Conservation (phyloP, 2,888 invertebrate genomes). For the Amblyjoppa proteus region DNA sequence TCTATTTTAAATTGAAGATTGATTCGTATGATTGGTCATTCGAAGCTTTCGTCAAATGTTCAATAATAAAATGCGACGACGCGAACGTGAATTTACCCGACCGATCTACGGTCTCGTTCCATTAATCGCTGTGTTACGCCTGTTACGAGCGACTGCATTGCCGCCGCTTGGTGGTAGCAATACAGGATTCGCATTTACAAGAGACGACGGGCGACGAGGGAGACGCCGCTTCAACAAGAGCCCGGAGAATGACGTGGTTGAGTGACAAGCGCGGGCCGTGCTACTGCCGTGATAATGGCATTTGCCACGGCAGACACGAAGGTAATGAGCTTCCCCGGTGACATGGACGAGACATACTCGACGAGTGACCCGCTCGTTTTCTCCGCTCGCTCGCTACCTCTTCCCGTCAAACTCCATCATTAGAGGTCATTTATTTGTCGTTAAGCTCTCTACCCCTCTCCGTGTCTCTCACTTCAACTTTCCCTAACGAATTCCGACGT, state of each 20-base stretch:
- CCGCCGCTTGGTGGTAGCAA: slow-evolving; percentile 30
- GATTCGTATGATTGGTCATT: neutral
- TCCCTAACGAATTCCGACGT: slow-evolving; percentile 22
- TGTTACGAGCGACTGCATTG: slow-evolving; percentile 48
- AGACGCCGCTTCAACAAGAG: slow-evolving; percentile 46
- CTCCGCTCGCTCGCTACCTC: slow-evolving; percentile 57
- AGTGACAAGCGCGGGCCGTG: slow-evolving; percentile 69
- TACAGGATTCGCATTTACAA: slow-evolving; percentile 41
- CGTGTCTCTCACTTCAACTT: neutral
- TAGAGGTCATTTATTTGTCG: slow-evolving; percentile 68
- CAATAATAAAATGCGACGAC: neutral
- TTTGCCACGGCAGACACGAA: slow-evolving; percentile 69
- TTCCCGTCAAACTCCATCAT: slow-evolving; percentile 61
- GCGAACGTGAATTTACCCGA: slow-evolving; percentile 17
- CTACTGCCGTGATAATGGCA: slow-evolving; percentile 70
- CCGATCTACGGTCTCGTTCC: neutral
- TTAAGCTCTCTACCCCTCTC: slow-evolving; percentile 25
- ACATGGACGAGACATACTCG: slow-evolving; percentile 67
- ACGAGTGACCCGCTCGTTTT: slow-evolving; percentile 68
- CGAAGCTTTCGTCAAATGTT: neutral
- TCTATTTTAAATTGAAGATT: too few species aligned
- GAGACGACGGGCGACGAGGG: slow-evolving; percentile 34
- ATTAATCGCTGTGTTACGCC: slow-evolving; percentile 34
- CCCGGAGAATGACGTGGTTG: slow-evolving; percentile 65
- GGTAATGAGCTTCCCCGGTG: slow-evolving; percentile 71